Conservation (phyloP, 2,888 invertebrate genomes). For the Stictocephala bisonia region DNA sequence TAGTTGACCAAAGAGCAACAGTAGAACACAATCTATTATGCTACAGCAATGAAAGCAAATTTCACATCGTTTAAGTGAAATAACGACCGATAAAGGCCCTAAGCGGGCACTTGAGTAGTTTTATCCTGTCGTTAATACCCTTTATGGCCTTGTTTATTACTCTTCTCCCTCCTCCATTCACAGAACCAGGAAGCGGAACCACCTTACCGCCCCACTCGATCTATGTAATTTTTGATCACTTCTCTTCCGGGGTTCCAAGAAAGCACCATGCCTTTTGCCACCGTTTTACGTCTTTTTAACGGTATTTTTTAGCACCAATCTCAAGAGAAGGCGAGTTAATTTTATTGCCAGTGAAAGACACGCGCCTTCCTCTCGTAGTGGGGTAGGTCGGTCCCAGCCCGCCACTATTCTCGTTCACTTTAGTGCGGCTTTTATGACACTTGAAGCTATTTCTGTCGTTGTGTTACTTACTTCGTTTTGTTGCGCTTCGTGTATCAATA, state of each 20-base stretch:
- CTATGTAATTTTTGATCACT: too few species aligned
- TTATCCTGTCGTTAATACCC: conserved; percentile 20
- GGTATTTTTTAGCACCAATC: background rate
- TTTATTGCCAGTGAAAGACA: background rate
- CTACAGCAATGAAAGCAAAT: too few species aligned
- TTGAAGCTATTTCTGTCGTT: background rate
- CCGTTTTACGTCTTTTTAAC: background rate
- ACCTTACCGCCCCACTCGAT: too few species aligned
- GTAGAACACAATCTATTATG: too few species aligned
- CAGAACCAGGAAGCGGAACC: too few species aligned
- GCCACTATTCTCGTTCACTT: background rate
- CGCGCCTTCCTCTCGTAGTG: background rate
- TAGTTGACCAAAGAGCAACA: too few species aligned
- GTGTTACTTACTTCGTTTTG: background rate
- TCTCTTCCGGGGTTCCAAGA: too few species aligned
- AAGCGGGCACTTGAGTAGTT: conserved; percentile 32
- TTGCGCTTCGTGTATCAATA: too few species aligned
- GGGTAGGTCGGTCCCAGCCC: conserved; percentile 1
- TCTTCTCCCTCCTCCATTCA: background rate
- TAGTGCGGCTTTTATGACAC: background rate
- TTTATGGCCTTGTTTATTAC: conserved; percentile 23
- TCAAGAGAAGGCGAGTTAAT: background rate
- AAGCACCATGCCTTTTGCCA: too few species aligned
- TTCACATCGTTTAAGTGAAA: too few species aligned
- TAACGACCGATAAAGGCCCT: conserved; percentile 15